Percentiles rank a stretch among this genome's conserved stretches.
Evolutionary conservation across 2,797 vertebrate species (phyloP).

Genomic region (Steatocranus sp.): DNA sequence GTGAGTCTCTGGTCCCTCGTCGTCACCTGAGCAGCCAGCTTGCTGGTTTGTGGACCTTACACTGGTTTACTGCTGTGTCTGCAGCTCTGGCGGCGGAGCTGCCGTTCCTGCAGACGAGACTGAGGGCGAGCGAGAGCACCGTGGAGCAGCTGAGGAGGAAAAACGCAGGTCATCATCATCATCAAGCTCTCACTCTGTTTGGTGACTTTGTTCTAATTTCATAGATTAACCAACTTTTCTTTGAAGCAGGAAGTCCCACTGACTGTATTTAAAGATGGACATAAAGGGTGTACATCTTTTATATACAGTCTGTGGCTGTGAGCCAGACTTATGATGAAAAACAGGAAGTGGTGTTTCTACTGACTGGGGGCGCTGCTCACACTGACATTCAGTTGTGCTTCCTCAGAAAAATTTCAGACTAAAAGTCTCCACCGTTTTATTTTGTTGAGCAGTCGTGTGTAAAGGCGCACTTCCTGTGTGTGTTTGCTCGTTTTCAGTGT

Average conservation of each 20-base stretch:
- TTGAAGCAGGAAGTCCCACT: not conserved
- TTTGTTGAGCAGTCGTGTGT: not conserved
- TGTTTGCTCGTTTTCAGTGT: slow-evolving; percentile 13
- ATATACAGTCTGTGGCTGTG: not conserved
- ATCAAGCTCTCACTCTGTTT: not conserved
- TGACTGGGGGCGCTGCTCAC: not conserved
- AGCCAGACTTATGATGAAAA: not conserved
- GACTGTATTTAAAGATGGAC: not conserved
- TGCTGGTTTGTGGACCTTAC: not conserved
- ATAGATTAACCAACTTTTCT: not conserved
- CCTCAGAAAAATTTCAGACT: not conserved
- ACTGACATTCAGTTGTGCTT: not conserved
- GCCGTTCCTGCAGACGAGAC: slow-evolving; percentile 55
- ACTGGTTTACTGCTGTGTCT: not conserved
- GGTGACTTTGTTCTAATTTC: not conserved
- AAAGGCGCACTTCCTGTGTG: not conserved
- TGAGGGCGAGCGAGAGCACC: slow-evolving; percentile 49
- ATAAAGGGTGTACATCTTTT: not conserved
- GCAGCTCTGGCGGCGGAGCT: slow-evolving; percentile 28
- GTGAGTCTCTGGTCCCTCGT: not conserved
- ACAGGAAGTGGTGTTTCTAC: not conserved
- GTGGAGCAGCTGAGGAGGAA: slow-evolving; percentile 61
- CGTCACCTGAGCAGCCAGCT: no score
- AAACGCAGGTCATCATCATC: slow-evolving; percentile 36
- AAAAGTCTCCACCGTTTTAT: not conserved